Evolutionary conservation across 2,888 invertebrate species (phyloP).

Genomic region (Drosophila colorata): DNA sequence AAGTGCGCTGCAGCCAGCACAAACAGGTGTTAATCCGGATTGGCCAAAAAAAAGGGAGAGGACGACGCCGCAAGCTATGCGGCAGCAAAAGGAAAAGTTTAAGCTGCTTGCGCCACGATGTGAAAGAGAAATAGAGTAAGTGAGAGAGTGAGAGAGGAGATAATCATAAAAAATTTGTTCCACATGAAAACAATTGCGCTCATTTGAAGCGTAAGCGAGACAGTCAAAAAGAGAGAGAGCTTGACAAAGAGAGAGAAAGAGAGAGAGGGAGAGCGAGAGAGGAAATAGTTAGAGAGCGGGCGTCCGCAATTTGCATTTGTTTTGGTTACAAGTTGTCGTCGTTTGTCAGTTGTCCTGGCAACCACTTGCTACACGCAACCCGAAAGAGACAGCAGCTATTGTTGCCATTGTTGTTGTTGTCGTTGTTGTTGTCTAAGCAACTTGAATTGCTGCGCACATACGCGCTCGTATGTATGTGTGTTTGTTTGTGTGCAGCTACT

Average conservation of each 20-base stretch:
- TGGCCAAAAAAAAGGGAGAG: slow-evolving; percentile 33
- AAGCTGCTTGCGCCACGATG: slow-evolving; percentile 55
- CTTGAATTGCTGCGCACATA: slow-evolving; percentile 57
- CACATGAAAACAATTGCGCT: slow-evolving; percentile 71
- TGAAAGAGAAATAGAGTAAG: background rate
- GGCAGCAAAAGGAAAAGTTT: slow-evolving; percentile 55
- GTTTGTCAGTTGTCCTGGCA: slow-evolving; percentile 70
- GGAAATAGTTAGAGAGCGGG: slow-evolving; percentile 22
- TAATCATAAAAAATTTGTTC: slow-evolving; percentile 76
- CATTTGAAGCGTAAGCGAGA: slow-evolving; percentile 59
- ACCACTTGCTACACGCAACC: slow-evolving; percentile 40
- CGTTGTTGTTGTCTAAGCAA: slow-evolving; percentile 65
- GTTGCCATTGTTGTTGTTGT: slow-evolving; percentile 1
- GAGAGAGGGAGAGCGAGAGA: slow-evolving; percentile 1
- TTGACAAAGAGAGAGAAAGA: too few relatives aligned
- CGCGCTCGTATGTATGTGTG: background rate
- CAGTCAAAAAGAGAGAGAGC: slow-evolving; percentile 1
- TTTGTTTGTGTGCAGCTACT: slow-evolving; percentile 12
- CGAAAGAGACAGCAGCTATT: slow-evolving; percentile 33
- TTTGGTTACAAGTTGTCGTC: slow-evolving; percentile 73
- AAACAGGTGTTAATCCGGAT: slow-evolving; percentile 81
- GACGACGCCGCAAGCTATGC: slow-evolving; percentile 44
- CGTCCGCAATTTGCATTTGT: slow-evolving; percentile 67
- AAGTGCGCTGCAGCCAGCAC: slow-evolving; percentile 60
- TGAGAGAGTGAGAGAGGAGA: slow-evolving; percentile 29